These are phyloP conservation scores for Triplophysa yarkandensis DNA, from an alignment of 2,797 vertebrate species.

Conservation along the genomic window DNA sequence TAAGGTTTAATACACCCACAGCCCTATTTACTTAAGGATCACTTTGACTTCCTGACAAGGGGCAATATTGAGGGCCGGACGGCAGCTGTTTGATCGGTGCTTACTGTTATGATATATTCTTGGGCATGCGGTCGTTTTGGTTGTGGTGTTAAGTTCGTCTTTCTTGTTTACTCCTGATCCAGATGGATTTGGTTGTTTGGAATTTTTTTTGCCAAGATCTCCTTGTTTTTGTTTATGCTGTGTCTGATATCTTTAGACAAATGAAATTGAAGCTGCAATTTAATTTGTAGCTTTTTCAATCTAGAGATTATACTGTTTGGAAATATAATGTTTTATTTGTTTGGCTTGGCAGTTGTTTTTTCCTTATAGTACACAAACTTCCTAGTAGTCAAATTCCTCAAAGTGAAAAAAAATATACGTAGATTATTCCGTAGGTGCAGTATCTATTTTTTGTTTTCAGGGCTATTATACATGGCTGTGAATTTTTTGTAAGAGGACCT, in stretches of 20 bases:
- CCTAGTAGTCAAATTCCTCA: background rate
- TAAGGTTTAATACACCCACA: slow-evolving; percentile 15
- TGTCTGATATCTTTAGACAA: background rate
- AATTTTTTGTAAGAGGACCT: no score
- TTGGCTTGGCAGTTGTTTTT: background rate
- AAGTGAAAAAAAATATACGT: no score
- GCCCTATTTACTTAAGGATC: slow-evolving; percentile 14
- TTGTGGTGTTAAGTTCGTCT: background rate
- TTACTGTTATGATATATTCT: slow-evolving; percentile 11
- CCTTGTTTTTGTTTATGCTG: background rate
- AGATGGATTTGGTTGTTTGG: background rate
- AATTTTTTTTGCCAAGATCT: background rate
- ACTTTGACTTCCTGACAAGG: slow-evolving; percentile 17
- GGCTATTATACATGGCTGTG: no score
- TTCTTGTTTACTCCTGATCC: background rate
- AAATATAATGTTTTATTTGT: background rate
- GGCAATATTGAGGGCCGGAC: slow-evolving; percentile 7
- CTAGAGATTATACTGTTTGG: background rate
- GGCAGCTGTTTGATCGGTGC: background rate
- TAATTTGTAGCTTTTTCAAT: background rate
- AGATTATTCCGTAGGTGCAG: background rate
- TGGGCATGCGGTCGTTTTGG: background rate
- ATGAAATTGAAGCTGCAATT: background rate
- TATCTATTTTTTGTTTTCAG: background rate
- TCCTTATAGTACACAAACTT: background rate